Percentiles rank a stretch among this genome's conserved stretches.
phyloP scores from a whole-genome alignment of 1,140 invertebrate genomes.

The Gryon sp. region DNA sequence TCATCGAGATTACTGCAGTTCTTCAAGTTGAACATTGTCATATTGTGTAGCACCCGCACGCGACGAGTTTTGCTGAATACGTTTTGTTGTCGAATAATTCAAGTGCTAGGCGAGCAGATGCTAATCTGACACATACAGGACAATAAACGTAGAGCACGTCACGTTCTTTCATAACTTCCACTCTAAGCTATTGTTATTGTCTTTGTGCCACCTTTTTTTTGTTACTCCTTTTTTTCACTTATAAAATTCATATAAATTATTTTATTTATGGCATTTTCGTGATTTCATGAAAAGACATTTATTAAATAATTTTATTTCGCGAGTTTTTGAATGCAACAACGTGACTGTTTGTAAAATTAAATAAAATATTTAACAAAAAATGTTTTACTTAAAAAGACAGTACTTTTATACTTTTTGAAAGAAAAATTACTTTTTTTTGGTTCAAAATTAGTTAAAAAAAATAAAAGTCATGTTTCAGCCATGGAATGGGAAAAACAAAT shows the following conservation, averaged over 20 bases:
- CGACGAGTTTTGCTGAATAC: slow-evolving; percentile 45
- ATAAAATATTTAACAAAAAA: too few species aligned
- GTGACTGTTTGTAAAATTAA: too few species aligned
- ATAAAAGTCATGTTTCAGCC: too few species aligned
- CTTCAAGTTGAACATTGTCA: slow-evolving; percentile 34
- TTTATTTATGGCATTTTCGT: too few species aligned
- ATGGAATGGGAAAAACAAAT: too few species aligned
- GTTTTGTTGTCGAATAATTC: slow-evolving; percentile 47
- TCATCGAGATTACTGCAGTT: slow-evolving; percentile 23
- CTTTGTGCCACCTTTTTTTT: neutral
- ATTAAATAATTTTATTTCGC: slow-evolving; percentile 18
- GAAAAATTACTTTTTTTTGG: too few species aligned
- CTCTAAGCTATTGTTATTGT: slow-evolving; percentile 6
- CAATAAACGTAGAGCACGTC: slow-evolving; percentile 30
- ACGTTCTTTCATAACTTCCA: slow-evolving; percentile 4
- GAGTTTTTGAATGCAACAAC: too few species aligned
- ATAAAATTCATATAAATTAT: too few species aligned
- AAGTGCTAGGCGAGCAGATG: slow-evolving; percentile 47
- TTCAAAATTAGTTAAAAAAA: too few species aligned
- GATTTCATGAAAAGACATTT: too few species aligned
- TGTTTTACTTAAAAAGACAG: too few species aligned
- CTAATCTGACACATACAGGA: slow-evolving; percentile 41
- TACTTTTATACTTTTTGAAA: too few species aligned
- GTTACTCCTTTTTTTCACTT: slow-evolving; percentile 3
- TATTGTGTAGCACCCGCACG: slow-evolving; percentile 13